These are phyloP conservation scores for Dromius quadrimaculatus DNA, from an alignment of 2,888 invertebrate genomes.

Conservation along the genomic window DNA sequence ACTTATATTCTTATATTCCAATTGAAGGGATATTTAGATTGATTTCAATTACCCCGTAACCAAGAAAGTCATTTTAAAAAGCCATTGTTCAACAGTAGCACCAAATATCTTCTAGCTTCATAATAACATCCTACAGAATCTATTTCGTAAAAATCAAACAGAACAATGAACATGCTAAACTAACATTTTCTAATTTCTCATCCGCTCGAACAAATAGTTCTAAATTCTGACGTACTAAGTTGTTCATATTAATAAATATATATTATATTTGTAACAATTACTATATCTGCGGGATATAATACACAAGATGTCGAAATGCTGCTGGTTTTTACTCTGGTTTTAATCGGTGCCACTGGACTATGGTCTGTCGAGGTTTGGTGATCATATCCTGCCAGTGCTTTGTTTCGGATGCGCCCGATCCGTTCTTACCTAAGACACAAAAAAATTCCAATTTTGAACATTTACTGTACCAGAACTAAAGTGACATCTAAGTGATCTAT, in stretches of 20 bases:
- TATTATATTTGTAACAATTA: conserved; percentile 12
- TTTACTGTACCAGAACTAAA: no score
- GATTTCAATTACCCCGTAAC: conserved; percentile 12
- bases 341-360: conserved; percentile 96
- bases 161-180: conserved; percentile 40
- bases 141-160: conserved; percentile 9
- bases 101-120: conserved; percentile 24
- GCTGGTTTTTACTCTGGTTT: conserved; percentile 82
- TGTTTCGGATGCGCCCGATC: conserved; percentile 94
- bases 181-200: conserved; percentile 45
- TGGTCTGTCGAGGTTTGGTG: conserved; percentile 94
- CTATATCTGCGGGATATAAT: conserved; percentile 25
- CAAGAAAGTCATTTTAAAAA: conserved; percentile 18
- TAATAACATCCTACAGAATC: conserved; percentile 11
- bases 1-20: no score
- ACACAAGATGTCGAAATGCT: conserved; percentile 12
- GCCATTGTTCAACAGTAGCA: conserved; percentile 18
- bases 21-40: no score
- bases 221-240: conserved; percentile 15
- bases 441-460: no score
- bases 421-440: conserved; percentile 81
- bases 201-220: conserved; percentile 5
- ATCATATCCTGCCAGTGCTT: conserved; percentile 99
- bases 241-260: conserved; percentile 20
- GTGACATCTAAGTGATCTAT: no score